Conservation (phyloP, 2,113 vertebrate genomes). For the Pygoscelis adeliae region DNA sequence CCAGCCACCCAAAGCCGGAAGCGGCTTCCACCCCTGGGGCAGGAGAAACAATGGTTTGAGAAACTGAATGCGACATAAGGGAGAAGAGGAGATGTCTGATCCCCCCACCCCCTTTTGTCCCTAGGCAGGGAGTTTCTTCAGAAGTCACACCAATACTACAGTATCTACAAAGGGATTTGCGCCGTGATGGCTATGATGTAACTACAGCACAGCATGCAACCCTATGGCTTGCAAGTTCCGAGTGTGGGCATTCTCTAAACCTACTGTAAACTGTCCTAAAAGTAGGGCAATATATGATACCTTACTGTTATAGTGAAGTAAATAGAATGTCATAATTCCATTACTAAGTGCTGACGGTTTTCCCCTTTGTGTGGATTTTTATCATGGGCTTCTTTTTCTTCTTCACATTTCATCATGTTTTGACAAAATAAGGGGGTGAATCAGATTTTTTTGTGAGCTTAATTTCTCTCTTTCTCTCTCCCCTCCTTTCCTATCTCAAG, state of each 20-base stretch:
- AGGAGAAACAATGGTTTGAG: background rate
- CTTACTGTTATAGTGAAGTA: background rate
- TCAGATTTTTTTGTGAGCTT: background rate
- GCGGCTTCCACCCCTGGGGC: background rate
- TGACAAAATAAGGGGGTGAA: background rate
- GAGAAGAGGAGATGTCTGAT: background rate
- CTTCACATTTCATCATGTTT: background rate
- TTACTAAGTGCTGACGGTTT: background rate
- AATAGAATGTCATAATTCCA: background rate
- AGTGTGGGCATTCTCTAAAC: background rate
- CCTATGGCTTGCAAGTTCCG: background rate
- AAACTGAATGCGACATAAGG: background rate
- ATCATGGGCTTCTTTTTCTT: background rate
- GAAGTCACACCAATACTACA: background rate
- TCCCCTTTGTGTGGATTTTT: background rate
- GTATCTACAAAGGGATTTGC: background rate
- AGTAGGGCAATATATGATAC: background rate
- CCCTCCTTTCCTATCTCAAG: background rate
- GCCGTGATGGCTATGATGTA: background rate
- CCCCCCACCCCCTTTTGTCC: background rate
- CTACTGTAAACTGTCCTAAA: background rate
- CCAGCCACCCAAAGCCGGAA: background rate
- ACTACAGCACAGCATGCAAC: background rate
- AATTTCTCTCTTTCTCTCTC: background rate
- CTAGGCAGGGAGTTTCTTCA: background rate